phyloP scores from a whole-genome alignment of 2,797 vertebrate species.

The Oreochromis grahami region DNA sequence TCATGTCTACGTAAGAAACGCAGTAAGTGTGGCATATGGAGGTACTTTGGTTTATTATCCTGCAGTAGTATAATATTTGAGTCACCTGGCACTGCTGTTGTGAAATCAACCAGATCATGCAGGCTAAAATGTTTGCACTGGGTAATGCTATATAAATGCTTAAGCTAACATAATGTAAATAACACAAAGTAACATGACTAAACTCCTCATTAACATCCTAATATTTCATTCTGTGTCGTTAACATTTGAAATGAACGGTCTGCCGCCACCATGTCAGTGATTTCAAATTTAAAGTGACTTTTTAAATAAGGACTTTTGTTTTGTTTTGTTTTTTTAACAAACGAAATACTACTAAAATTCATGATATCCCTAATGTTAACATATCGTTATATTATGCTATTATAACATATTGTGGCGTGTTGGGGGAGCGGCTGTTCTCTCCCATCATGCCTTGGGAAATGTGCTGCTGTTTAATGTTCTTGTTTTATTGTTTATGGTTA shows the following conservation, averaged over 20 bases:
- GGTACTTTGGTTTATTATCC: not conserved
- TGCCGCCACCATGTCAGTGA: not conserved
- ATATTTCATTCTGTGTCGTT: not conserved
- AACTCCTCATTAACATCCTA: not conserved
- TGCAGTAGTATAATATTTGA: not conserved
- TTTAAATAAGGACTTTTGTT: not conserved
- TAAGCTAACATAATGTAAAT: not conserved
- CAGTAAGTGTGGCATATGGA: not conserved
- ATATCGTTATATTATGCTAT: not conserved
- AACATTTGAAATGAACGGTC: not conserved
- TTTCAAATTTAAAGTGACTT: not conserved
- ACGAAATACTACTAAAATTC: not conserved
- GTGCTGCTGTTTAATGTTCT: too few species aligned
- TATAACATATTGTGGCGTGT: too few species aligned
- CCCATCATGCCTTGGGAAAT: too few species aligned
- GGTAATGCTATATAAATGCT: not conserved
- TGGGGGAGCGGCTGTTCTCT: too few species aligned
- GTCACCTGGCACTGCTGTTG: not conserved
- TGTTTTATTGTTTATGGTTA: too few species aligned
- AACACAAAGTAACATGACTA: not conserved
- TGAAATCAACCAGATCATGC: not conserved
- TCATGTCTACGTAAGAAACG: not conserved
- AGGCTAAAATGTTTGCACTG: not conserved
- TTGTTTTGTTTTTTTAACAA: not conserved
- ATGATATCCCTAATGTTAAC: not conserved